phyloP scores from a whole-genome alignment of 2,888 invertebrate genomes.

The Parnassius orleans region DNA sequence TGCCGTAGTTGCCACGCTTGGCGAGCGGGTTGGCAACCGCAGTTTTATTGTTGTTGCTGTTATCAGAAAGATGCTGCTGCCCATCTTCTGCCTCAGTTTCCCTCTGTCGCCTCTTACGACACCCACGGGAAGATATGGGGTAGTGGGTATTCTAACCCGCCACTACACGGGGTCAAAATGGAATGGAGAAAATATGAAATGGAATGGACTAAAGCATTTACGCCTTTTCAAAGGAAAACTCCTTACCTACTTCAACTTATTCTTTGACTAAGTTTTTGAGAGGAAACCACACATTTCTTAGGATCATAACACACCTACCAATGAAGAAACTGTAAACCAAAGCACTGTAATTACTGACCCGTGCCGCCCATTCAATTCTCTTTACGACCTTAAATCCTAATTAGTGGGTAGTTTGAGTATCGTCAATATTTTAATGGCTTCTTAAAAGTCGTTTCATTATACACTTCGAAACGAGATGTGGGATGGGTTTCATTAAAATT shows the following conservation, averaged over 20 bases:
- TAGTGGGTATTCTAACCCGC: no score
- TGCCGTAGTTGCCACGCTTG: no score
- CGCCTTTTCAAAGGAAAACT: no score
- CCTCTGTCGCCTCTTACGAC: no score
- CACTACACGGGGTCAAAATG: no score
- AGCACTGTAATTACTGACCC: constrained; percentile 35
- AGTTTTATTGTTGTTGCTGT: no score
- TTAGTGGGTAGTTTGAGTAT: constrained; percentile 49
- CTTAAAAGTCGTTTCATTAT: constrained; percentile 18
- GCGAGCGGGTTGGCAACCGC: no score
- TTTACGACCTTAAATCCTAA: constrained; percentile 40
- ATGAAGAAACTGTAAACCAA: constrained; percentile 28
- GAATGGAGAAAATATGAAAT: no score
- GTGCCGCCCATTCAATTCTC: constrained; percentile 48
- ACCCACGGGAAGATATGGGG: no score
- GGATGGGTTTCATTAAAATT: not conserved
- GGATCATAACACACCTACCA: constrained; percentile 29
- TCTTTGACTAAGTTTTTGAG: constrained; percentile 11
- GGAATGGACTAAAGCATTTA: no score
- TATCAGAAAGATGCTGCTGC: no score
- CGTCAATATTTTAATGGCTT: constrained; percentile 34
- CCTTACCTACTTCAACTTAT: not conserved
- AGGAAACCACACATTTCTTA: not conserved
- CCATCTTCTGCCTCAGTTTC: no score
- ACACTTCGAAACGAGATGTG: constrained; percentile 10